Conservation (phyloP, 2,888 invertebrate species). For the Polydrusus pterygomalis region DNA sequence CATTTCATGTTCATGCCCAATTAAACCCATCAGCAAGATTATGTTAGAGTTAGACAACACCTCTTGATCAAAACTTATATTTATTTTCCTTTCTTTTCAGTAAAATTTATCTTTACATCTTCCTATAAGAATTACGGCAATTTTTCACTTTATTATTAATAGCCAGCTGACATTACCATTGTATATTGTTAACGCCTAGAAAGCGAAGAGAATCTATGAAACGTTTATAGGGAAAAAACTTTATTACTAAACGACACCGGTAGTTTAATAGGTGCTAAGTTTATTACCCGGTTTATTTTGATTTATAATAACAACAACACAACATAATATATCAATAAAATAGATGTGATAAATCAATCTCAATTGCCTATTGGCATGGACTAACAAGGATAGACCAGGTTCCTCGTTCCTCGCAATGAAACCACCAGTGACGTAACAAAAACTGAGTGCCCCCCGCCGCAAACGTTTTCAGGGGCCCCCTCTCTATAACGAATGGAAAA, state of each 20-base stretch:
- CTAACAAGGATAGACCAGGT: no score
- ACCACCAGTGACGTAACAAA: no score
- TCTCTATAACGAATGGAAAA: no score
- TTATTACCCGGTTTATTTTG: neutral
- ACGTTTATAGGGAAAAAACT: neutral
- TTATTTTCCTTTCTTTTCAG: neutral
- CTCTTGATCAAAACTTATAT: neutral
- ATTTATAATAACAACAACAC: no score
- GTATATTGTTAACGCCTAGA: conserved; percentile 13
- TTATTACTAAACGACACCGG: neutral
- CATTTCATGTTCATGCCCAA: no score
- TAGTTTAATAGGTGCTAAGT: no score
- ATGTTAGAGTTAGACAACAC: neutral
- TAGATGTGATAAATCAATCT: no score
- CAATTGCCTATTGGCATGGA: no score
- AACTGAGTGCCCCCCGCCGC: no score
- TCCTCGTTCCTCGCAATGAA: no score
- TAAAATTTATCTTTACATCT: neutral
- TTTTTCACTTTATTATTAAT: conserved; percentile 9
- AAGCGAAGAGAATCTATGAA: conserved; percentile 3
- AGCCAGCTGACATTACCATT: conserved; percentile 1
- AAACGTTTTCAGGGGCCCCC: no score
- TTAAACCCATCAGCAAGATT: neutral
- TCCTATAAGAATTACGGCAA: neutral
- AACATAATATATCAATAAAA: no score